These are phyloP conservation scores for Hymenochirus boettgeri DNA, from an alignment of 2,113 vertebrate genomes.

Conservation along the genomic window DNA sequence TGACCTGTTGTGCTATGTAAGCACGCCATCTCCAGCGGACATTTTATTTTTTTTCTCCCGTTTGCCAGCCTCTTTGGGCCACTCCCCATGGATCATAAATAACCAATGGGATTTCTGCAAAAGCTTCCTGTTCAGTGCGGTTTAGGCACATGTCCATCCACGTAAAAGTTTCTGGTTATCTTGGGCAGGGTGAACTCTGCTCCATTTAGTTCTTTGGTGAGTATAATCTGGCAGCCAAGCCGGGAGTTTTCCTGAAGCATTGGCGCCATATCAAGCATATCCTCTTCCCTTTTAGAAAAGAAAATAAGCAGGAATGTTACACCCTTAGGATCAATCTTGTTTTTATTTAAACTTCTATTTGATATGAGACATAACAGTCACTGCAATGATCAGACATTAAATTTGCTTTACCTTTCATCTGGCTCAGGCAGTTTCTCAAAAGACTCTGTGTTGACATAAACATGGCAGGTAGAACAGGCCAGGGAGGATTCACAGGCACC, in stretches of 20 bases:
- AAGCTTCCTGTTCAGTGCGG: constrained; percentile 36
- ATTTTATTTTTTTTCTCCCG: no score
- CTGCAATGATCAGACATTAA: no score
- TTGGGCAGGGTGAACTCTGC: constrained; percentile 77
- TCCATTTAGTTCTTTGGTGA: constrained; percentile 74
- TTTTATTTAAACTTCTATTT: no score
- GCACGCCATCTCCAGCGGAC: no score
- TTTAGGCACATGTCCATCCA: constrained; percentile 85
- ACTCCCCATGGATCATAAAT: no score
- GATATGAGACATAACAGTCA: no score
- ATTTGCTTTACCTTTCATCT: constrained; percentile 67
- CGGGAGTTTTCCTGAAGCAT: constrained; percentile 84
- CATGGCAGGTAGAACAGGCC: constrained; percentile 87
- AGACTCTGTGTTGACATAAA: constrained; percentile 70
- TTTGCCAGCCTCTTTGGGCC: no score
- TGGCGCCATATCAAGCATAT: constrained; percentile 90
- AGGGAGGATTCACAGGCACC: constrained; percentile 88
- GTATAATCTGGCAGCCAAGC: constrained; percentile 82
- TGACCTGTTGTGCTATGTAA: no score
- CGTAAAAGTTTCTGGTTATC: constrained; percentile 89
- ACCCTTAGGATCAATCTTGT: no score
- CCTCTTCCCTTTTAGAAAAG: constrained; percentile 72
- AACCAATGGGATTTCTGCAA: not conserved
- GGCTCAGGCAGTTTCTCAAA: constrained; percentile 72
- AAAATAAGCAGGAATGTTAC: no score